A percentile compares a stretch with the other conserved stretches of the same genome.
Evolutionary conservation across 2,113 vertebrate species (phyloP).

Genomic region (Ceyx margarethae): DNA sequence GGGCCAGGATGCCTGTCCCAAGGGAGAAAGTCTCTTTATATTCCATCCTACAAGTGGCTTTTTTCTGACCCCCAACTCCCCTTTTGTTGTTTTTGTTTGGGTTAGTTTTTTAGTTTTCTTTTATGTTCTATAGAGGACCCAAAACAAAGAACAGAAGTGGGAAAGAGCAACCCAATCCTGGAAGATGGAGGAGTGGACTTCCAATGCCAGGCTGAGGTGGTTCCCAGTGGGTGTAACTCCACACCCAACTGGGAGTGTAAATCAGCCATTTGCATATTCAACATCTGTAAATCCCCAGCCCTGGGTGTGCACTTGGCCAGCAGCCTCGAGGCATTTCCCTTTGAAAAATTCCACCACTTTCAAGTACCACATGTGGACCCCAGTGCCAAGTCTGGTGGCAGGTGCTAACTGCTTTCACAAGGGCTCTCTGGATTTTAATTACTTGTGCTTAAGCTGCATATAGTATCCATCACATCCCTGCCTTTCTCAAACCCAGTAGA

Average conservation of each 20-base stretch:
- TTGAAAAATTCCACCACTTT: not conserved
- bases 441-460: not conserved
- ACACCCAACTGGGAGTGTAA: not conserved
- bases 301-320: not conserved
- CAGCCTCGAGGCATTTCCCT: not conserved
- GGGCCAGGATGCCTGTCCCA: not conserved
- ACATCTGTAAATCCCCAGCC: not conserved
- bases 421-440: slow-evolving; percentile 28
- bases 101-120: not conserved
- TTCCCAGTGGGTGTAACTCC: not conserved
- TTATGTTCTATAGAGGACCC: not conserved
- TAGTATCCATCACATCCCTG: not conserved
- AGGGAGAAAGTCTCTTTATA: slow-evolving; percentile 52
- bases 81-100: too few relatives aligned
- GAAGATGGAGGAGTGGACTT: not conserved
- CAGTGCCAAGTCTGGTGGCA: not conserved
- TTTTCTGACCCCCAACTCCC: too few relatives aligned
- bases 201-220: not conserved
- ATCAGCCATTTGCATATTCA: not conserved
- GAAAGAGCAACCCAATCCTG: not conserved
- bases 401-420: slow-evolving; percentile 46
- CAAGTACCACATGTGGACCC: not conserved
- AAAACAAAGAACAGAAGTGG: not conserved
- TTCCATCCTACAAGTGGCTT: not conserved
- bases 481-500: not conserved